These are phyloP conservation scores for Chlorocebus sabaeus DNA, from an alignment of 2,113 vertebrate genomes.

Conservation along the genomic window DNA sequence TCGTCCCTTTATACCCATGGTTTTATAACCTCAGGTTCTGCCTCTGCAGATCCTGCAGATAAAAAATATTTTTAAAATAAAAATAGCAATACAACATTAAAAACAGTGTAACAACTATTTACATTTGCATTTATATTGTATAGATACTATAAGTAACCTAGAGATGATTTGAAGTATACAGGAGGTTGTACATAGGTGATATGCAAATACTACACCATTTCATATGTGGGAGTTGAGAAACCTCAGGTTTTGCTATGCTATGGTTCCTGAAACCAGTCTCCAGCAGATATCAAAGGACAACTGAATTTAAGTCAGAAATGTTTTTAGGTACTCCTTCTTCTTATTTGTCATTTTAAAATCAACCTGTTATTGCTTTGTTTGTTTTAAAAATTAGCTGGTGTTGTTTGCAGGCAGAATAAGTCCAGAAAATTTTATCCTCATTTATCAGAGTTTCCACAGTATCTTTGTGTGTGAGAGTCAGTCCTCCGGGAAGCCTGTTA, in stretches of 20 bases:
- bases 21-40: not conserved
- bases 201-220: not conserved
- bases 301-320: not conserved
- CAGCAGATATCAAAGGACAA: not conserved
- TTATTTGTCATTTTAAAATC: not conserved
- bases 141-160: not conserved
- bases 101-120: not conserved
- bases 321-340: not conserved
- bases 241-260: not conserved
- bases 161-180: not conserved
- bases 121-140: not conserved
- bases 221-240: not conserved
- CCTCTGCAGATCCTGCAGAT: not conserved
- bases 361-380: not conserved
- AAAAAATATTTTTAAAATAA: not conserved
- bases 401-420: slow-evolving; percentile 9
- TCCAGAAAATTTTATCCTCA: not conserved
- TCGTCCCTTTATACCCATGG: not conserved
- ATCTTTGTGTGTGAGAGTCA: not conserved
- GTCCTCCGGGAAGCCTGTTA: not conserved
- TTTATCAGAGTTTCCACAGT: not conserved
- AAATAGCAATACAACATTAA: not conserved
- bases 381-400: not conserved
- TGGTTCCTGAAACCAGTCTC: not conserved
- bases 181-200: not conserved